Evolutionary conservation across 1,140 invertebrate species (phyloP).

Genomic region (Ips nitidus): DNA sequence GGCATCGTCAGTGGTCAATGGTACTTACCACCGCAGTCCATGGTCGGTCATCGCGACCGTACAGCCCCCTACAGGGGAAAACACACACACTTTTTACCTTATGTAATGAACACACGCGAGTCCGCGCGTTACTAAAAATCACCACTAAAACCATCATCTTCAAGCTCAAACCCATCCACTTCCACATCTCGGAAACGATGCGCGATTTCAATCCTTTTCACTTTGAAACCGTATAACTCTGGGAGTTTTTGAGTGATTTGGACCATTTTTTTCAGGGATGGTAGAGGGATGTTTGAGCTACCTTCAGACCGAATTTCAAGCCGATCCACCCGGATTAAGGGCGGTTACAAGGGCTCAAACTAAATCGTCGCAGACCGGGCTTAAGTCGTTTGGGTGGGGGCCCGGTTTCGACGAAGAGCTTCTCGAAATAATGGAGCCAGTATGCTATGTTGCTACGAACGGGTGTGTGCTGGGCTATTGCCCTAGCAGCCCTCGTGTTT

Average conservation of each 20-base stretch:
- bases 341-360: conserved; percentile 28
- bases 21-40: conserved; percentile 50
- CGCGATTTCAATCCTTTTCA: conserved; percentile 38
- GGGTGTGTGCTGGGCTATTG: conserved; percentile 49
- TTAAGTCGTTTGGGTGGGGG: conserved; percentile 44
- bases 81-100: conserved; percentile 40
- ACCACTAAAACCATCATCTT: conserved; percentile 43
- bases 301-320: conserved; percentile 4
- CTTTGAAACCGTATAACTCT: conserved; percentile 30
- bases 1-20: not conserved
- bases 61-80: conserved; percentile 42
- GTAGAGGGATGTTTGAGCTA: conserved; percentile 1
- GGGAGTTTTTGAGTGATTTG: conserved; percentile 18
- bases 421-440: conserved; percentile 50
- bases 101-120: conserved; percentile 48
- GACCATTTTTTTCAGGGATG: conserved; percentile 26
- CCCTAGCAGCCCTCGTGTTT: conserved; percentile 47
- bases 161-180: conserved; percentile 43
- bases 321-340: conserved; percentile 6
- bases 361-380: conserved; percentile 24
- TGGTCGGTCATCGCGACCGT: conserved; percentile 48
- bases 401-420: conserved; percentile 37
- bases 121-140: conserved; percentile 50
- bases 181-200: conserved; percentile 37
- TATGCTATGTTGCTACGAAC: conserved; percentile 52